These are phyloP conservation scores for Centropyge bicolor DNA, from an alignment of 2,797 vertebrate species.

Conservation along the genomic window DNA sequence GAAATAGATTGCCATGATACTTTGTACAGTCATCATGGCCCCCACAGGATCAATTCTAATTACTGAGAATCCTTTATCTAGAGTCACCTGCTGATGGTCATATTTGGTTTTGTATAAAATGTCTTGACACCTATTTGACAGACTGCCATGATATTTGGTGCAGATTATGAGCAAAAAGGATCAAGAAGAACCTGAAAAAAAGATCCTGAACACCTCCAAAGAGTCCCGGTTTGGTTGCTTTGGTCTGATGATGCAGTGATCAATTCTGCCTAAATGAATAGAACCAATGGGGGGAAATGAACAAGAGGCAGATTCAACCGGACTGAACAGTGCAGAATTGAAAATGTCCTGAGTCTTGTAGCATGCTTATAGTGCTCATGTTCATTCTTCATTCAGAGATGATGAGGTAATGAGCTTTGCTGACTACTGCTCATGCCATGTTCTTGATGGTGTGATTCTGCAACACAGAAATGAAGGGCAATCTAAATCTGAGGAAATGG, in stretches of 20 bases:
- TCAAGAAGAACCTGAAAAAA: too few species aligned
- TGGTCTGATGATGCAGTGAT: neutral
- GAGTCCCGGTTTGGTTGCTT: too few species aligned
- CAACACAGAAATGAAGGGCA: neutral
- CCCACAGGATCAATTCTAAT: neutral
- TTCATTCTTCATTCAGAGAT: too few species aligned
- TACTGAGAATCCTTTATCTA: neutral
- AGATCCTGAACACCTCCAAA: too few species aligned
- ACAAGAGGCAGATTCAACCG: neutral
- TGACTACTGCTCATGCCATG: too few species aligned
- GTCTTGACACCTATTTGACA: neutral
- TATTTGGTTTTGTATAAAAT: neutral
- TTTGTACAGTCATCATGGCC: neutral
- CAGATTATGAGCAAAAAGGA: neutral
- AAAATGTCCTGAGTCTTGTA: neutral
- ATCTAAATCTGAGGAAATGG: too few species aligned
- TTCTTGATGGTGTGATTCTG: neutral
- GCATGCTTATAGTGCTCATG: too few species aligned
- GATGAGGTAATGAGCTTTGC: too few species aligned
- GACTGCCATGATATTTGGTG: neutral
- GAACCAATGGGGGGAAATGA: neutral
- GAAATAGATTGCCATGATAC: neutral
- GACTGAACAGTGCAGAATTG: neutral
- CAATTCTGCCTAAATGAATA: neutral
- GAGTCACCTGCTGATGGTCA: neutral